Evolutionary conservation across 2,113 vertebrate genomes (phyloP), one percentile per base, ranked within the genome.

Genomic region (Strix aluco): DNA sequence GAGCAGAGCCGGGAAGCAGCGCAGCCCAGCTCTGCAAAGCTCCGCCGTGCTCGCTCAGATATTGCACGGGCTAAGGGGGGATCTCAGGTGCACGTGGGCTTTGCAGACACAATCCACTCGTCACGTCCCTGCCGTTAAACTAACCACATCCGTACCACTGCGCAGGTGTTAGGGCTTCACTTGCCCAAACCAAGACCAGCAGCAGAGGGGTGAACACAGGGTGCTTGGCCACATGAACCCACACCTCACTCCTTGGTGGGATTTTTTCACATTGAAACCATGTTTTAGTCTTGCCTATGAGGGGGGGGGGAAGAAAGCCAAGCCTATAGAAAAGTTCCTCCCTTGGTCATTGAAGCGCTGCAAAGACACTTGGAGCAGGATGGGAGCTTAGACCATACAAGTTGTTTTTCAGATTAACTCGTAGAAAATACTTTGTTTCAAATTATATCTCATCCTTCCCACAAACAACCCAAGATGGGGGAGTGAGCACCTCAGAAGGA

Each of bases 191-290:
- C 2, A 0, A 46, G 10, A 59, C 10, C 1, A 0, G 81, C 63
- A 74, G 77, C 61, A 69, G 46, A 44, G 40, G 17, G 9, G 44
- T 16, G 51, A 87, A 6, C 40, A 26, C 4, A 0, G 10, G 0
- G 0, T n/a, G 61, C n/a, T 70, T 7, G 2, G 51, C 19, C 73
- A 66, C 0, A 0, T 10, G 4, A 87, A 63, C 27, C 58, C 69
- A 6, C 4, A 0, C 34, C 52, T 88, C 0, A 0, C 40, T 63
- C 22, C 38, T 42, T 6, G 0, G 3, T 38, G n/a, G 4, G 90
- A 7, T 25, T 27, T 65, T 55, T 23, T 13, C 52, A 30, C 11
- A 7, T 1, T 71, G 42, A 81, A 92, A 63, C 29, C 5, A 3
- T 26, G 5, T 16, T 74, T 67, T 47, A 20, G 42, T 46, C 47